Evolutionary conservation across 2,797 vertebrate genomes (phyloP).

Genomic region (Thaleichthys pacificus): DNA sequence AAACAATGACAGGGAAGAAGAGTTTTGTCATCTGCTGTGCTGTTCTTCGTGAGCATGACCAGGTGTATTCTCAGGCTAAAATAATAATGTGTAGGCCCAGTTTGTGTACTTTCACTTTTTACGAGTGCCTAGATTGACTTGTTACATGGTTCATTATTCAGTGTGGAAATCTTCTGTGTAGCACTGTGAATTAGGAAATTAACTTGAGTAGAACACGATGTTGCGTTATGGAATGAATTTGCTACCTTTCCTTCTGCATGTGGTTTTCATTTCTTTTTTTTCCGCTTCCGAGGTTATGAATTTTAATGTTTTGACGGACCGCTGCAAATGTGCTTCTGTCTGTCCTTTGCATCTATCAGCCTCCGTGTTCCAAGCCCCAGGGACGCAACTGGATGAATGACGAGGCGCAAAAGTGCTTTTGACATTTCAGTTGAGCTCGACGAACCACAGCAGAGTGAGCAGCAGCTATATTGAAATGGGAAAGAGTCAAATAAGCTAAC

Average conservation of each 20-base stretch:
- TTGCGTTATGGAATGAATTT: slow-evolving; percentile 6
- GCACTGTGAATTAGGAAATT: not conserved
- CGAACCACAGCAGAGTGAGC: slow-evolving; percentile 1
- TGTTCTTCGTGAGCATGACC: too few relatives aligned
- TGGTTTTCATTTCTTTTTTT: slow-evolving; percentile 9
- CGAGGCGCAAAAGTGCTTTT: slow-evolving; percentile 15
- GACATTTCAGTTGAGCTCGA: slow-evolving; percentile 40
- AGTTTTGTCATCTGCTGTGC: too few relatives aligned
- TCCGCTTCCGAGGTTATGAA: slow-evolving; percentile 20
- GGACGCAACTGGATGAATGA: slow-evolving; percentile 26
- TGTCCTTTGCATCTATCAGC: slow-evolving; percentile 27
- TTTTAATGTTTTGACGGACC: slow-evolving; percentile 38
- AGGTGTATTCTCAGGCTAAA: too few relatives aligned
- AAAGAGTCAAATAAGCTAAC: slow-evolving; percentile 18
- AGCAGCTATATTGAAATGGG: not conserved
- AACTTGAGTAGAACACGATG: not conserved
- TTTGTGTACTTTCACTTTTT: too few relatives aligned
- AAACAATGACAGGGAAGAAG: too few relatives aligned
- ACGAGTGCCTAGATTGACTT: not conserved
- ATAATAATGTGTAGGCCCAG: too few relatives aligned
- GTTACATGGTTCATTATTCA: not conserved
- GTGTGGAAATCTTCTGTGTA: not conserved
- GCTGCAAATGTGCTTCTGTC: slow-evolving; percentile 22
- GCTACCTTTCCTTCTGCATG: not conserved
- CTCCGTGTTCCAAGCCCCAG: slow-evolving; percentile 9